Percentiles rank a stretch among this genome's conserved stretches.
Evolutionary conservation across 2,113 vertebrate genomes (phyloP).

Genomic region (Rhinolophus sinicus): DNA sequence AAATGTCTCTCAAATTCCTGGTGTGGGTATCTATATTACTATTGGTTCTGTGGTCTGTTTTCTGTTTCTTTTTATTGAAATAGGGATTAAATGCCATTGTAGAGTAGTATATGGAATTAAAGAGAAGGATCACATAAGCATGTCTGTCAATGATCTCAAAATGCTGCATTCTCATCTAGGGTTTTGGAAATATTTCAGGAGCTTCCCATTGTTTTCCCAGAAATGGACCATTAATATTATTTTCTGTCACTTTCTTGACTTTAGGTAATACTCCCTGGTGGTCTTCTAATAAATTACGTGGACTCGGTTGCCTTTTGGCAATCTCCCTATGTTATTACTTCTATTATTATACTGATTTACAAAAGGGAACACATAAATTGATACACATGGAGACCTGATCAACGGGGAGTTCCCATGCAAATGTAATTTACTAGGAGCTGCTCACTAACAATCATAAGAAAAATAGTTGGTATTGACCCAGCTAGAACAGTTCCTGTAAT

Average conservation of each 20-base stretch:
- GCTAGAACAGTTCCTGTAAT: constrained; percentile 9
- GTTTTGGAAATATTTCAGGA: constrained; percentile 65
- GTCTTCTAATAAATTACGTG: not conserved
- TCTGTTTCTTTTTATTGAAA: constrained; percentile 56
- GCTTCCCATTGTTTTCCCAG: constrained; percentile 37
- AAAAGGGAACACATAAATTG: not conserved
- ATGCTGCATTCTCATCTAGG: not conserved
- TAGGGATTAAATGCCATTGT: not conserved
- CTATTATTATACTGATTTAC: not conserved
- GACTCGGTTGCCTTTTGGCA: not conserved
- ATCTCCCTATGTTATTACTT: not conserved
- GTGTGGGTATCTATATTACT: not conserved
- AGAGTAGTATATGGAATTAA: not conserved
- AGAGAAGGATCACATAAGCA: not conserved
- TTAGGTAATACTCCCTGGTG: constrained; percentile 9
- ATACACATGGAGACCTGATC: not conserved
- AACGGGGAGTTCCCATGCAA: not conserved
- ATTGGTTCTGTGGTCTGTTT: not conserved
- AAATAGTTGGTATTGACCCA: constrained; percentile 59
- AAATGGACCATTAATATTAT: constrained; percentile 28
- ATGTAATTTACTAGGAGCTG: constrained; percentile 19
- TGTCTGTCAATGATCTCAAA: not conserved
- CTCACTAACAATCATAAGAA: constrained; percentile 23
- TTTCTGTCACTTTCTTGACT: constrained; percentile 16
- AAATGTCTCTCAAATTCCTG: constrained; percentile 38